These are phyloP conservation scores for Eclectus roratus DNA, from an alignment of 2,113 vertebrate genomes.

Conservation along the genomic window DNA sequence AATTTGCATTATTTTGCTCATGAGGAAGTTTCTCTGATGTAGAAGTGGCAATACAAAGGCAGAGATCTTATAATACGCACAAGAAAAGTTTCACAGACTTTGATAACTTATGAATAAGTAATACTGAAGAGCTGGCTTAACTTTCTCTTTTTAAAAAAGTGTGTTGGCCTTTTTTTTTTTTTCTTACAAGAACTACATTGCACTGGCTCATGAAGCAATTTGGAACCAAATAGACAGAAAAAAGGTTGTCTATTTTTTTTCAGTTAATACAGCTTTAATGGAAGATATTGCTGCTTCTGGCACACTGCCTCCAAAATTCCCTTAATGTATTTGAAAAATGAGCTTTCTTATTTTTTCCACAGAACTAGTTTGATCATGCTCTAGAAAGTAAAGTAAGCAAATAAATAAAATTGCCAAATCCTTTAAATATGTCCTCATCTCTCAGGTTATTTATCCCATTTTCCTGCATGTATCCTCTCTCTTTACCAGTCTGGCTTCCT, in stretches of 20 bases:
- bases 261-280: background rate
- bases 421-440: background rate
- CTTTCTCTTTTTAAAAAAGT: background rate
- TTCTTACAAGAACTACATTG: background rate
- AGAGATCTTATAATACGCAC: background rate
- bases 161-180: accelerated
- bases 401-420: background rate
- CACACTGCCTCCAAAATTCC: background rate
- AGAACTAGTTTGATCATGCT: background rate
- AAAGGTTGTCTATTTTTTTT: background rate
- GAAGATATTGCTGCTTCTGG: background rate
- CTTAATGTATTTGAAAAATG: background rate
- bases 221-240: background rate
- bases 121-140: background rate
- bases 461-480: background rate
- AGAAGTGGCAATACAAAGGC: background rate
- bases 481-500: background rate
- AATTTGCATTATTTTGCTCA: background rate
- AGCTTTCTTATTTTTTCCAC: background rate
- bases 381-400: background rate
- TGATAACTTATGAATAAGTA: background rate
- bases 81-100: background rate
- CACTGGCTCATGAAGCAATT: background rate
- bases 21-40: background rate
- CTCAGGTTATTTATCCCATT: background rate